Percentiles rank a stretch among this genome's conserved stretches.
phyloP scores from a whole-genome alignment of 2,888 invertebrate genomes.

The Parascotia fuliginaria region DNA sequence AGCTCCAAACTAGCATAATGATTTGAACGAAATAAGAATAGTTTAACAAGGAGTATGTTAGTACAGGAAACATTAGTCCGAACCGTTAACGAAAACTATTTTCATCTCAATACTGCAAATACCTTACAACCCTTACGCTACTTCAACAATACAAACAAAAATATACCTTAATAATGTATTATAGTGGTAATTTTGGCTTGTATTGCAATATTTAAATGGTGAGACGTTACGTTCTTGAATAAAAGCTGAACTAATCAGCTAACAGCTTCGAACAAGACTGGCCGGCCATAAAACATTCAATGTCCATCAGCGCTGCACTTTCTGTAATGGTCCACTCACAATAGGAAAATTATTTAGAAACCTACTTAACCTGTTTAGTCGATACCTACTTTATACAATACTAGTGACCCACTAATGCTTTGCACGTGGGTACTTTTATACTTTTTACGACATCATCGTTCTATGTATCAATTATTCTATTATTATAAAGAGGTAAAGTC shows the following conservation, averaged over 20 bases:
- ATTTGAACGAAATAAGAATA: slow-evolving; percentile 2
- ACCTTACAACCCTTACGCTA: slow-evolving; percentile 24
- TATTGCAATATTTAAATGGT: slow-evolving; percentile 14
- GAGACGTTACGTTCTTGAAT: slow-evolving; percentile 45
- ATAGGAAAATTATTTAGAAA: slow-evolving; percentile 25
- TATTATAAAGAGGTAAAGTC: no score
- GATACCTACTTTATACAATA: no score
- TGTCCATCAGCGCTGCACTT: slow-evolving; percentile 24
- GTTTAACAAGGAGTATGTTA: slow-evolving; percentile 16
- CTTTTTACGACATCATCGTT: no score
- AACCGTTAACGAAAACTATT: slow-evolving; percentile 52
- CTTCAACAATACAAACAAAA: slow-evolving; percentile 13
- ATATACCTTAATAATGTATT: neutral
- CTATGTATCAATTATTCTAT: no score
- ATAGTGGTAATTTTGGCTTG: slow-evolving; percentile 26
- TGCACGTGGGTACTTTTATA: no score
- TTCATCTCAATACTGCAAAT: slow-evolving; percentile 54
- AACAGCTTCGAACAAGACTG: slow-evolving; percentile 33
- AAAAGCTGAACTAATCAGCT: slow-evolving; percentile 61
- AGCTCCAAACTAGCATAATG: neutral
- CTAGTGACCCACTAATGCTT: no score
- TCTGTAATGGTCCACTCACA: slow-evolving; percentile 19
- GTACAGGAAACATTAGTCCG: slow-evolving; percentile 45
- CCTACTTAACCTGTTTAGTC: no score
- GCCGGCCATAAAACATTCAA: slow-evolving; percentile 42